phyloP scores from a whole-genome alignment of 2,113 vertebrate genomes.

The Progne subis region DNA sequence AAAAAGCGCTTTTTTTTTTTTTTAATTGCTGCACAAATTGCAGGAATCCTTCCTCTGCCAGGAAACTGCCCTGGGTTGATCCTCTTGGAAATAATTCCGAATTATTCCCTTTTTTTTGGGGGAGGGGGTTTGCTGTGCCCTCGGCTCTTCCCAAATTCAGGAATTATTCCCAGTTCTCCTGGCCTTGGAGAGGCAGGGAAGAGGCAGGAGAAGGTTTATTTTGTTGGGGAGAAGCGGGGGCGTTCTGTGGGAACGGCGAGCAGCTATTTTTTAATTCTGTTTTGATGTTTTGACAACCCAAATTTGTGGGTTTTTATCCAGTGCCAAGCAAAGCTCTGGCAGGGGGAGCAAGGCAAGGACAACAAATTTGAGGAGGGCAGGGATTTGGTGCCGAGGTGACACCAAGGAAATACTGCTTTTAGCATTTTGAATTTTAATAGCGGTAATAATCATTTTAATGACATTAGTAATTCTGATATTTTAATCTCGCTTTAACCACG shows the following conservation, averaged over 20 bases:
- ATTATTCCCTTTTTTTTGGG: not conserved
- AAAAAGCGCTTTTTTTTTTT: not conserved
- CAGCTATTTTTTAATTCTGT: not conserved
- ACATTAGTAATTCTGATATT: not conserved
- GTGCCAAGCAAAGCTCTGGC: not conserved
- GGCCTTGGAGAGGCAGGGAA: not conserved
- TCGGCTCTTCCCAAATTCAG: not conserved
- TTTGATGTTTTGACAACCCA: not conserved
- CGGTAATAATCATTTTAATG: not conserved
- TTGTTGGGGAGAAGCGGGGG: not conserved
- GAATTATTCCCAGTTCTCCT: not conserved
- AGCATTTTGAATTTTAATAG: not conserved
- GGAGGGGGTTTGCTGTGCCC: not conserved
- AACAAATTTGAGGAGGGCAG: not conserved
- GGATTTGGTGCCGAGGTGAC: not conserved
- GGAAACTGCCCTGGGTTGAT: not conserved
- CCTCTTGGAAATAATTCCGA: not conserved
- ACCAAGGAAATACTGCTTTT: not conserved
- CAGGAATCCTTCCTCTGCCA: not conserved
- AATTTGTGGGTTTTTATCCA: not conserved
- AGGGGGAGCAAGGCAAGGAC: not conserved
- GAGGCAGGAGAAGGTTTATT: not conserved
- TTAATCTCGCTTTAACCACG: not conserved
- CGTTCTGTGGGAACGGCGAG: constrained; percentile 5
- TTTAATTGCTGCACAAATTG: not conserved